These are phyloP conservation scores for Zeuzera pyrina DNA, from an alignment of 2,888 invertebrate genomes.

Conservation along the genomic window DNA sequence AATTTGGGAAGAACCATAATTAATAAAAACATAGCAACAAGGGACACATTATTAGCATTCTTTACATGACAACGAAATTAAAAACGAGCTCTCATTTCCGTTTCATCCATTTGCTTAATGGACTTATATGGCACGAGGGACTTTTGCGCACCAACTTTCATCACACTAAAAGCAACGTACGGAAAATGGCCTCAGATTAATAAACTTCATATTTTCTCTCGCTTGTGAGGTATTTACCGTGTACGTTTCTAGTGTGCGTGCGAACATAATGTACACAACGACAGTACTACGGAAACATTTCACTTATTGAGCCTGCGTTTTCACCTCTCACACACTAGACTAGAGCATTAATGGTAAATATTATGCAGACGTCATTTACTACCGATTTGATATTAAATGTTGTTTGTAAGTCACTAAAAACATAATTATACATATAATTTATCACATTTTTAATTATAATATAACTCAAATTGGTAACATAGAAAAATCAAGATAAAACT, in stretches of 20 bases:
- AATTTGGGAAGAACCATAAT: constrained; percentile 30
- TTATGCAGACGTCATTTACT: no score
- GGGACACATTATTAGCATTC: constrained; percentile 52
- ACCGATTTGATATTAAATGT: no score
- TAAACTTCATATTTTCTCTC: constrained; percentile 55
- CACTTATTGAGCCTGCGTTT: no score
- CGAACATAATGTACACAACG: background rate
- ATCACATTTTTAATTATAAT: no score
- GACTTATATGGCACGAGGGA: constrained; percentile 64
- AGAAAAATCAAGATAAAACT: no score
- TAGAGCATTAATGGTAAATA: no score
- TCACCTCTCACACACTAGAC: no score
- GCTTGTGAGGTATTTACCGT: constrained; percentile 20
- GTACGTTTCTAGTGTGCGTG: no score
- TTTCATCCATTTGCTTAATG: constrained; percentile 67
- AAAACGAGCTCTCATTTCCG: constrained; percentile 64
- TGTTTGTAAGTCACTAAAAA: no score
- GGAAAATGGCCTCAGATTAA: constrained; percentile 62
- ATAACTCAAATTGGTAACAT: no score
- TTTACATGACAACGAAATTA: constrained; percentile 63
- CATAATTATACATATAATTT: no score
- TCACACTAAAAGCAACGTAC: constrained; percentile 68
- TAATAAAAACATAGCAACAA: constrained; percentile 37
- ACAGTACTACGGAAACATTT: no score
- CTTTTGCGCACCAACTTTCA: constrained; percentile 58